Evolutionary conservation across 2,113 vertebrate species (phyloP).

Genomic region (Alosa alosa): DNA sequence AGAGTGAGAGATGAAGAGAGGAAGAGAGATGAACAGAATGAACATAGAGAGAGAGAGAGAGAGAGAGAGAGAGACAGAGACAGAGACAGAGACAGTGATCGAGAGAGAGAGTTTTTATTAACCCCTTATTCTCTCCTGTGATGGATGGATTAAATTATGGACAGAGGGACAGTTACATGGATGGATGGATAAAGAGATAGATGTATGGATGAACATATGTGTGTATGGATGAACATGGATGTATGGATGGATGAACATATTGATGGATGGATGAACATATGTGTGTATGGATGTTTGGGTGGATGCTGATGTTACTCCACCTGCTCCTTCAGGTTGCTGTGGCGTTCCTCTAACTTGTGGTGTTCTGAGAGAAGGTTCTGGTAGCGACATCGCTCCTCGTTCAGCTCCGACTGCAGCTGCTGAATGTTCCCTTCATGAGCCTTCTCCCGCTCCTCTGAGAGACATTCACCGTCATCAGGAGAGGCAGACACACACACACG

Average conservation of each 20-base stretch:
- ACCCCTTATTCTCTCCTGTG: too few species aligned
- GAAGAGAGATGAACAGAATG: too few species aligned
- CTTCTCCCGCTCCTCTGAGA: conserved; percentile 79
- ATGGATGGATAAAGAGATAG: background rate
- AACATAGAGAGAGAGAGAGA: too few species aligned
- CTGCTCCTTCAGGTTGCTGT: conserved; percentile 86
- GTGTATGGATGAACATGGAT: background rate
- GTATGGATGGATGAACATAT: background rate
- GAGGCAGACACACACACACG: background rate
- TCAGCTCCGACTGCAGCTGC: conserved; percentile 83
- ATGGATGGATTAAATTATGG: too few species aligned
- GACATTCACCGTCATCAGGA: background rate
- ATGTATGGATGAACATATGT: background rate
- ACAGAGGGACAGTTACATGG: background rate
- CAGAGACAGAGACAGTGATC: too few species aligned
- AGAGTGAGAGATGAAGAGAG: too few species aligned
- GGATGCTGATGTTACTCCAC: conserved; percentile 56
- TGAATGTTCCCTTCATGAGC: conserved; percentile 75
- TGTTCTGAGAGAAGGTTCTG: conserved; percentile 92
- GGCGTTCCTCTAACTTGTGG: conserved; percentile 85
- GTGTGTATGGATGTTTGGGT: background rate
- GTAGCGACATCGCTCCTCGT: conserved; percentile 85
- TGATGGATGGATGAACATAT: background rate
- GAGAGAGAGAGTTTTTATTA: too few species aligned
- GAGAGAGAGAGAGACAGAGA: too few species aligned